Evolutionary conservation across 2,797 vertebrate species (phyloP), one percentile per base, ranked within the genome.

Genomic region (Phrynocephalus guinanensis): DNA sequence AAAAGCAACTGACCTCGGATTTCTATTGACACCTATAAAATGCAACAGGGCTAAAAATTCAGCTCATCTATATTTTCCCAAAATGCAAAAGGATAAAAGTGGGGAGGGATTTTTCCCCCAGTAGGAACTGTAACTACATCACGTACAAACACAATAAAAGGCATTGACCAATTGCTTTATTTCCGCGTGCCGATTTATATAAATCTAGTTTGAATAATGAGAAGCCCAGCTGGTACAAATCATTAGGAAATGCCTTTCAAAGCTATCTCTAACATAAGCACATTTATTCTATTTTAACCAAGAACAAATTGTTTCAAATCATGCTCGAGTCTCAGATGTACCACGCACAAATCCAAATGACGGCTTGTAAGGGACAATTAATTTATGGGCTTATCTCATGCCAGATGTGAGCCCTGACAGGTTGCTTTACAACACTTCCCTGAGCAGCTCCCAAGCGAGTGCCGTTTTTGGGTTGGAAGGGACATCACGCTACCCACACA

Each of bases 21-120:
- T 94, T 91, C 86, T 91, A 90, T 84, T 93, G 93, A 93, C 90
- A 92, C 92, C 93, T 94, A 84, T 91, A 94, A 92, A 94, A 94
- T 90, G 86, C 89, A 92, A 88, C 90, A 85, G 91, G 90, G 88
- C 94, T 38, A 38, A 88, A 92, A 94, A 93, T 86, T 77, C 88
- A 82, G 88, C 86, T 90, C 90, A 76, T 38, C 79, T 80, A 7
- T 86, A 91, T 90, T 92, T 81, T 86, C 89, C 71, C n/a, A 82
- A 93, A 90, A 44, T 76, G 76, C 52, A 83, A 30, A 88, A 82
- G 26, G 3, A 0, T 5, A 85, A 88, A 91, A 92, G 85, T 44
- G 16, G 5, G 18, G 85, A 44, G 16, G 5, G 18, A 87, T 87
- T 4, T 52, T 90, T 94, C 52, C 90, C 94, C 91, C 90, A 72